Evolutionary conservation across 1,140 invertebrate genomes (phyloP).

Genomic region (Drosophila pectinifera): DNA sequence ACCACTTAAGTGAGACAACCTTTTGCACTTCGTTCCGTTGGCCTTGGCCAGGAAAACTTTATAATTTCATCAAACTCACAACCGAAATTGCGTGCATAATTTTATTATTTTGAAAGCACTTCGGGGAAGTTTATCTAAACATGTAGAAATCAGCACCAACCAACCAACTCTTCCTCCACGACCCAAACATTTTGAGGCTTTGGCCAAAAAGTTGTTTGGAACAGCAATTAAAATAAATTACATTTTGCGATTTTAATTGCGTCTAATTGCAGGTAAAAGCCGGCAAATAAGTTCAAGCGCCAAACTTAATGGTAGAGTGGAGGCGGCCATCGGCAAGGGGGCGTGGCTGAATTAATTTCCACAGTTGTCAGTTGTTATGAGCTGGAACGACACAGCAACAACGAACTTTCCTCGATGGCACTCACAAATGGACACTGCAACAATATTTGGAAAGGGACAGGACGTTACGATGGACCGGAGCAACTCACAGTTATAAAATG

Average conservation of each 20-base stretch:
- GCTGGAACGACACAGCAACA: slow-evolving; percentile 42
- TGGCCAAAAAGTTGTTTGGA: slow-evolving; percentile 70
- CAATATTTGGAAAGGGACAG: slow-evolving; percentile 45
- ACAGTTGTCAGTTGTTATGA: slow-evolving; percentile 75
- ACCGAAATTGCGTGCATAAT: slow-evolving; percentile 79
- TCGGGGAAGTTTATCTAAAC: slow-evolving; percentile 76
- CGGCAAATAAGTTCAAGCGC: slow-evolving; percentile 72
- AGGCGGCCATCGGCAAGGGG: neutral
- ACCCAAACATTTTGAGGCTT: slow-evolving; percentile 45
- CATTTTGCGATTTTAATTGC: slow-evolving; percentile 81
- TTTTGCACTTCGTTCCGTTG: slow-evolving; percentile 15
- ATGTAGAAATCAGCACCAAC: slow-evolving; percentile 54
- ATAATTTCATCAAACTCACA: slow-evolving; percentile 80
- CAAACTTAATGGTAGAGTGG: slow-evolving; percentile 53
- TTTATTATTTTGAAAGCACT: slow-evolving; percentile 82
- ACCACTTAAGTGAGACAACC: slow-evolving; percentile 20
- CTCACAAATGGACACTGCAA: slow-evolving; percentile 62
- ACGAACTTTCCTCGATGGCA: slow-evolving; percentile 63
- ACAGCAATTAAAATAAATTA: slow-evolving; percentile 83
- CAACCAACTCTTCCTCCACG: slow-evolving; percentile 8
- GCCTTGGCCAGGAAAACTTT: slow-evolving; percentile 57
- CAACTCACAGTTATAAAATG: slow-evolving; percentile 26
- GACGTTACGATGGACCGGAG: neutral
- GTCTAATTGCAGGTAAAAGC: slow-evolving; percentile 82
- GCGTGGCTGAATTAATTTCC: slow-evolving; percentile 67